Percentiles rank a stretch among this genome's conserved stretches.
Evolutionary conservation across 1,140 invertebrate genomes (phyloP).

Genomic region (Fopius arisanus): DNA sequence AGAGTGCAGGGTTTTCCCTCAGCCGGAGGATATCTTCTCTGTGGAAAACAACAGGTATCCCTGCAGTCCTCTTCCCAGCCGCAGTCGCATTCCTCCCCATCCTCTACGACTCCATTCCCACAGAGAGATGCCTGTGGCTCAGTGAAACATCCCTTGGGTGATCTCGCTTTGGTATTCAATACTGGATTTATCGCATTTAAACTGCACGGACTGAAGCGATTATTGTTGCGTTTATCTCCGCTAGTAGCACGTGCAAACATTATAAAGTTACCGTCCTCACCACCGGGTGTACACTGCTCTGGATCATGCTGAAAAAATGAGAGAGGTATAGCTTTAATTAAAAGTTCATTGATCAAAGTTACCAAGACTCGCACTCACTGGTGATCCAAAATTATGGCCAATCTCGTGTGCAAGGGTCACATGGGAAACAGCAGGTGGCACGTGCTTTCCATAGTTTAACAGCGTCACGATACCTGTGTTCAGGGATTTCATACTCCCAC

Average conservation of each 20-base stretch:
- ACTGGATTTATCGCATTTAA: constrained; percentile 94
- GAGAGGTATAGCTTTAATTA: constrained; percentile 4
- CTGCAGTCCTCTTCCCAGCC: constrained; percentile 96
- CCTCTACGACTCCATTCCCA: constrained; percentile 96
- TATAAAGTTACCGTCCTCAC: constrained; percentile 96
- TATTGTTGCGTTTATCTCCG: constrained; percentile 96
- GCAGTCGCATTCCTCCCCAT: constrained; percentile 97
- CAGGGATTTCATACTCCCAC: constrained; percentile 92
- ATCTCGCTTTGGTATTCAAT: constrained; percentile 89
- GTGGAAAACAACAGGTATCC: constrained; percentile 93
- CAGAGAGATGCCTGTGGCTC: constrained; percentile 91
- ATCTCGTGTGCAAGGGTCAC: constrained; percentile 99
- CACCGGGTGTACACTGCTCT: constrained; percentile 87
- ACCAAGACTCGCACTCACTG: constrained; percentile 68
- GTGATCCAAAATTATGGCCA: constrained; percentile 98
- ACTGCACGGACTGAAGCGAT: constrained; percentile 92
- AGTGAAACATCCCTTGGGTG: constrained; percentile 91
- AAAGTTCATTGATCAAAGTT: neutral
- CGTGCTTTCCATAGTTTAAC: constrained; percentile 98
- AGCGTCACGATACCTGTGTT: constrained; percentile 99
- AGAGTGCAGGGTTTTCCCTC: constrained; percentile 86
- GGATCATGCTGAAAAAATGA: constrained; percentile 86
- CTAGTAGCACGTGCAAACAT: constrained; percentile 97
- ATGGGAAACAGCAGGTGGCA: constrained; percentile 97
- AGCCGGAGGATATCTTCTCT: constrained; percentile 76